Conservation (phyloP, 2,797 vertebrate genomes). For the Syndactyla subalaris region DNA sequence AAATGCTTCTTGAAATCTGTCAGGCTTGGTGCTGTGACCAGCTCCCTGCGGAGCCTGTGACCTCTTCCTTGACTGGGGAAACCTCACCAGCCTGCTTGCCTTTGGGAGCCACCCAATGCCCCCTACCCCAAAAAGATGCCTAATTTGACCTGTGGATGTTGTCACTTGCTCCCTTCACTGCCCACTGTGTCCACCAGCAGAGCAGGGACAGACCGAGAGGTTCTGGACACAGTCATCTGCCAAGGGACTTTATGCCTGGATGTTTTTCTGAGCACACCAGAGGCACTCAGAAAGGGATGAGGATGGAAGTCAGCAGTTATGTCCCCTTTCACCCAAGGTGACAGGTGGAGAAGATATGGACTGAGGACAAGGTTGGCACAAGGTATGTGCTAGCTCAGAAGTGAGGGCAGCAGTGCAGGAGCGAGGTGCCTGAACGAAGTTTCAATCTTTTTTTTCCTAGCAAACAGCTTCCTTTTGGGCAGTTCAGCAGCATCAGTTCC, state of each 20-base stretch:
- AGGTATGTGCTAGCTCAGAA: not conserved
- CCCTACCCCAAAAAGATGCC: not conserved
- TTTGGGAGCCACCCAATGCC: not conserved
- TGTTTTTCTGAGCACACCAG: not conserved
- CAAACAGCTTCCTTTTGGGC: not conserved
- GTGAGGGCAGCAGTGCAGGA: not conserved
- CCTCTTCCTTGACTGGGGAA: not conserved
- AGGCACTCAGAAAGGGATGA: not conserved
- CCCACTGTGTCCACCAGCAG: rapidly evolving
- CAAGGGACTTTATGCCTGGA: rapidly evolving
- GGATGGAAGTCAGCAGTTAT: not conserved
- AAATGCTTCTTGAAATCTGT: not conserved
- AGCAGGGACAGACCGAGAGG: rapidly evolving
- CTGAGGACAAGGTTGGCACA: not conserved
- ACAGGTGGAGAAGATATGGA: not conserved
- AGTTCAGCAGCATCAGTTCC: not conserved
- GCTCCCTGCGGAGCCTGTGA: not conserved
- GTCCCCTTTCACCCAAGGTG: not conserved
- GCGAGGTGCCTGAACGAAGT: not conserved
- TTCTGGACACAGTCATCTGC: not conserved
- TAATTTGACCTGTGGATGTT: rapidly evolving
- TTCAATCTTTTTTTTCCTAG: not conserved
- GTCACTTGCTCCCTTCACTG: not conserved
- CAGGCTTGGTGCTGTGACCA: not conserved
- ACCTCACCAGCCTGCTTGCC: not conserved